phyloP scores from a whole-genome alignment of 2,113 vertebrate species.

The Lampris incognitus region DNA sequence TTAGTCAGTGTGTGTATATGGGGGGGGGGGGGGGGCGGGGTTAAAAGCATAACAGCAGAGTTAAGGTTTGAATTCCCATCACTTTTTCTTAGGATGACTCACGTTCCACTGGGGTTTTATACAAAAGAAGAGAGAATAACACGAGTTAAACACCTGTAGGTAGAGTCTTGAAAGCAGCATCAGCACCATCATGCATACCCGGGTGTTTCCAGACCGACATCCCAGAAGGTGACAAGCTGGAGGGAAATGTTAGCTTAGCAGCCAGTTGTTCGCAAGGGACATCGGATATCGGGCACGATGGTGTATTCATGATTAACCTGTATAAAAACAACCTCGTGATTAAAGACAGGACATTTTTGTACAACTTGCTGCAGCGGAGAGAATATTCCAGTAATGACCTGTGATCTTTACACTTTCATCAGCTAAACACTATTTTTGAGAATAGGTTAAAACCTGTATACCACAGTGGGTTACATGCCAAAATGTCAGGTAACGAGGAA shows the following conservation, averaged over 20 bases:
- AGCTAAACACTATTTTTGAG: slow-evolving; percentile 46
- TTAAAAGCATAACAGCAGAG: too few relatives aligned
- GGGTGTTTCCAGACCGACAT: background rate
- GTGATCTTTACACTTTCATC: background rate
- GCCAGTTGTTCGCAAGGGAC: slow-evolving; percentile 60
- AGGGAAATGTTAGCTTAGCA: slow-evolving; percentile 62
- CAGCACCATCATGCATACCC: slow-evolving; percentile 23
- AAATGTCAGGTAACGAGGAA: slow-evolving; percentile 27
- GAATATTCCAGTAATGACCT: slow-evolving; percentile 16
- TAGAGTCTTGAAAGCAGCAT: slow-evolving; percentile 51
- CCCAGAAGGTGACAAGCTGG: slow-evolving; percentile 43
- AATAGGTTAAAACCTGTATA: background rate
- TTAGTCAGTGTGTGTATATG: too few relatives aligned
- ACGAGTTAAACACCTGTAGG: slow-evolving; percentile 22
- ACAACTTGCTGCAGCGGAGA: background rate
- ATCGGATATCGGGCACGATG: slow-evolving; percentile 10
- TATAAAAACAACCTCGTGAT: slow-evolving; percentile 39
- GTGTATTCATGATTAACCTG: slow-evolving; percentile 36
- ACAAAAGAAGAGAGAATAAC: too few relatives aligned
- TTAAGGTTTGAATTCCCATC: too few relatives aligned
- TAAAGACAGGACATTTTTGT: slow-evolving; percentile 20
- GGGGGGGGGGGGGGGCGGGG: too few relatives aligned
- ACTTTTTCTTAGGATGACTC: too few relatives aligned
- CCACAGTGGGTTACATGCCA: slow-evolving; percentile 27
- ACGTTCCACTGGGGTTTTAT: too few relatives aligned